Percentiles rank a stretch among this genome's conserved stretches.
These are phyloP conservation scores for Eulemur macaco DNA, from an alignment of 2,113 vertebrate genomes.

Conservation along the genomic window DNA sequence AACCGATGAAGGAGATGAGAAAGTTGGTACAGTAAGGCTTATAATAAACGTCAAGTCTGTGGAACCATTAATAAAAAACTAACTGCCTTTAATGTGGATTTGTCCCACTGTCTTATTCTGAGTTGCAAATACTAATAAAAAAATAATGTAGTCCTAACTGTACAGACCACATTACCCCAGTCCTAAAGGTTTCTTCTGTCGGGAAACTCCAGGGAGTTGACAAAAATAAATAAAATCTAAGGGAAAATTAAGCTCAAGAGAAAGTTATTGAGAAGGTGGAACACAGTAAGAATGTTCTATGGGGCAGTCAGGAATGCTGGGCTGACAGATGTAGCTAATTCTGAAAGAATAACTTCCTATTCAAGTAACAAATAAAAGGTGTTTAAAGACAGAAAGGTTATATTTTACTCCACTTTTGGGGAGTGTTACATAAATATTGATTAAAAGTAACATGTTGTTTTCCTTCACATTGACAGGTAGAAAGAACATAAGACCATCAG, in stretches of 20 bases:
- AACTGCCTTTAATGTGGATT: not conserved
- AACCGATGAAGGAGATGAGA: not conserved
- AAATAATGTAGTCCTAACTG: not conserved
- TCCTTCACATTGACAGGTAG: not conserved
- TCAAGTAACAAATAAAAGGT: conserved; percentile 62
- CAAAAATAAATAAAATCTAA: conserved; percentile 34
- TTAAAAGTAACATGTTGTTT: not conserved
- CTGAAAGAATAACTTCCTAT: conserved; percentile 52
- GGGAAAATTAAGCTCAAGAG: not conserved
- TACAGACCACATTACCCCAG: not conserved
- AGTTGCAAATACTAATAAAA: conserved; percentile 57
- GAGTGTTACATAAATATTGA: conserved; percentile 46
- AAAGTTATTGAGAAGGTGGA: conserved; percentile 60
- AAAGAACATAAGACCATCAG: too few species aligned
- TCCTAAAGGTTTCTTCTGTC: conserved; percentile 38
- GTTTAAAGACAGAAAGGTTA: conserved; percentile 45
- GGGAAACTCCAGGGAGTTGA: conserved; percentile 2
- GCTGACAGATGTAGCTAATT: conserved; percentile 39
- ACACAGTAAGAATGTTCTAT: not conserved
- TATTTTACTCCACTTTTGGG: not conserved
- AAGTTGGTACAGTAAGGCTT: not conserved
- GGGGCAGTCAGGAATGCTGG: conserved; percentile 8
- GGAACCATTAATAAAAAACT: not conserved
- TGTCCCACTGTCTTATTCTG: not conserved
- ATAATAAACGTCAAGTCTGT: not conserved